Conservation (phyloP, 2,888 invertebrate species). For the Cyrtodaria siliqua region DNA sequence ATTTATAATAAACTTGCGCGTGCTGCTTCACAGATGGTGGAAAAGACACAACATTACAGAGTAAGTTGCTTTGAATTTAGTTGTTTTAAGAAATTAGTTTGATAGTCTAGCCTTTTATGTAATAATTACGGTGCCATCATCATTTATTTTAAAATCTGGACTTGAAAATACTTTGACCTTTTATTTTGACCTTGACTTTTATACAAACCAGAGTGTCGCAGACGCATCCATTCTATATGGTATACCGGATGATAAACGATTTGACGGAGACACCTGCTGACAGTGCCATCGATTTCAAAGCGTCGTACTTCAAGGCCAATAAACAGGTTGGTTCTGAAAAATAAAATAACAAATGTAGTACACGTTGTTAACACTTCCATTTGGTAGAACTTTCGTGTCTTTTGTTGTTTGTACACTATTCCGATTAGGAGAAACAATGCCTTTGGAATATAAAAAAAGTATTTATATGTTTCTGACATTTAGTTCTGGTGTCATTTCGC, state of each 20-base stretch:
- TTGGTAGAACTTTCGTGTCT: no score
- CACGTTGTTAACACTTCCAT: no score
- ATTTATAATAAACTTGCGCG: slow-evolving; percentile 26
- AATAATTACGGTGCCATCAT: no score
- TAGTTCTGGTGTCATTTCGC: no score
- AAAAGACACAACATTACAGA: slow-evolving; percentile 36
- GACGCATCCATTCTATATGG: slow-evolving; percentile 62
- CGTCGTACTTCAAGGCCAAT: slow-evolving; percentile 77
- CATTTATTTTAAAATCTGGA: not conserved
- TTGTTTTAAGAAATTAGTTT: no score
- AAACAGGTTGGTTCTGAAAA: slow-evolving; percentile 78
- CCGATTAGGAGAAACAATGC: no score
- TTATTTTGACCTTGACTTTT: not conserved
- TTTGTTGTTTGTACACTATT: no score
- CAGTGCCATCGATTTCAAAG: slow-evolving; percentile 76
- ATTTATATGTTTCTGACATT: no score
- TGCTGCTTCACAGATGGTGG: slow-evolving; percentile 54
- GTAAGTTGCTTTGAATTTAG: slow-evolving; percentile 27
- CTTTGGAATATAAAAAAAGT: no score
- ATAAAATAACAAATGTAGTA: no score
- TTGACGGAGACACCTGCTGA: slow-evolving; percentile 31
- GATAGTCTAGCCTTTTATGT: no score
- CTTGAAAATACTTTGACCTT: not conserved
- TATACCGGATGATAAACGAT: slow-evolving; percentile 62
- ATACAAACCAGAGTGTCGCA: slow-evolving; percentile 40